Base-by-base conservation (phyloP, 1,140 invertebrate species). In the Acromyrmex charruanus region DNA sequence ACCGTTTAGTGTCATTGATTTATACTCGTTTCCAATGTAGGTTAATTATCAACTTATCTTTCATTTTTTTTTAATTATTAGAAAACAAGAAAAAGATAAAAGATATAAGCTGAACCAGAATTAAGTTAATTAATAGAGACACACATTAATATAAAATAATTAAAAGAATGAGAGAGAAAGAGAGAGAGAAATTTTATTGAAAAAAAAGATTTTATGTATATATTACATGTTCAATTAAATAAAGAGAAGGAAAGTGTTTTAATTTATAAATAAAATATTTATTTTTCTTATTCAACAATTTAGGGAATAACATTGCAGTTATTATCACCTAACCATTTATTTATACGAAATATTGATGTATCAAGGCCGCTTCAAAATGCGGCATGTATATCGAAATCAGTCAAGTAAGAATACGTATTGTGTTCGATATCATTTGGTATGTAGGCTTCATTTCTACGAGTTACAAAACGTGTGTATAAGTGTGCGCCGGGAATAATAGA, bases 261-360 rank as follows among this genome's bases (percentile, higher is more conserved):
- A 3, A 63, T 53, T 86, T 86, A 85, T 86, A 55, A 53, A 88
- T 84, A 61, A 87, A 49, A 21, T 9, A 87, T 77, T 72, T 53
- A 59, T 35, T 66, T 61, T 35, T 25, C 3, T 87, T 69, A 21
- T 39, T 28, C 9, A 77, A 25, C 85, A 74, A 55, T 81, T 55
- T 35, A 21, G 16, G 5, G n/a, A 74, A 39, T 35, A 86, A 44
- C 14, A 58, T 21, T 65, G 25, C 58, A 88, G 31, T 49, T 69
- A 35, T 75, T 21, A 58, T 75, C 89, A 89, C 3, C n/a, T 53
- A 75, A 12, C 4, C 49, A 4, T 4, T 39, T 58, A 28, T 66
- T 49, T 51, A 39, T 66, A 79, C 77, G 39, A 0, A 49, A 16
- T 61, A 61, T 44, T 72, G 21, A 12, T 61, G 55, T 44, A 18